phyloP scores from a whole-genome alignment of 2,888 invertebrate genomes.

The Drosophila testacea region DNA sequence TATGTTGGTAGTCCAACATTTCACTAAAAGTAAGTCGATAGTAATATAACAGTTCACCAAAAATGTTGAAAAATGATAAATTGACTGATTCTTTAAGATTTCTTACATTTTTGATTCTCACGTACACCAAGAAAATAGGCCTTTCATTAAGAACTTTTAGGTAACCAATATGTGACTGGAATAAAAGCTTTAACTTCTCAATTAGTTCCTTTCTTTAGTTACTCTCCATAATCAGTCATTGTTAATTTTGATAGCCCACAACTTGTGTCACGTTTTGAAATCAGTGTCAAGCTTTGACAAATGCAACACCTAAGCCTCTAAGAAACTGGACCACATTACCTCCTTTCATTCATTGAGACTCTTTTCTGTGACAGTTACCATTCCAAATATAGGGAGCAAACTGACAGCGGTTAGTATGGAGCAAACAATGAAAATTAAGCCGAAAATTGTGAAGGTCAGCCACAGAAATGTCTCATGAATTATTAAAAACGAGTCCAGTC shows the following conservation, averaged over 20 bases:
- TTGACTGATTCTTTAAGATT: too few species aligned
- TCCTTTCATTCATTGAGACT: not conserved
- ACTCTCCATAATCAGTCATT: conserved; percentile 16
- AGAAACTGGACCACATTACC: not conserved
- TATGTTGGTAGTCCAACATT: too few species aligned
- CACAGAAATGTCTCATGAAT: conserved; percentile 71
- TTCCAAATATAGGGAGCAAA: not conserved
- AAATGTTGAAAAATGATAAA: too few species aligned
- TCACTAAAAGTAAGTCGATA: too few species aligned
- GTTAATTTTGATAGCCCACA: conserved; percentile 13
- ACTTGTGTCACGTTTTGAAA: conserved; percentile 40
- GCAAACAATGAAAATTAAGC: conserved; percentile 56
- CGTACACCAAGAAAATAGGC: not conserved
- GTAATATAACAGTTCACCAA: too few species aligned
- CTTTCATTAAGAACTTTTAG: not conserved
- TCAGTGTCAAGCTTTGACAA: conserved; percentile 45
- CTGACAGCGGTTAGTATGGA: conserved; percentile 27
- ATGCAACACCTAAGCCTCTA: conserved; percentile 25
- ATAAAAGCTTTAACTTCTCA: not conserved
- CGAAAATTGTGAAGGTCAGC: conserved; percentile 73
- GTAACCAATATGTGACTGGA: not conserved
- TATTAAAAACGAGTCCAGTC: conserved; percentile 63
- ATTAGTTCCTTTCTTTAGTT: not conserved
- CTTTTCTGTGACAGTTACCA: conserved; percentile 2
- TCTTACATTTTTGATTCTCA: not conserved